These are phyloP conservation scores for Otis tarda DNA, from an alignment of 2,113 vertebrate genomes.

Conservation along the genomic window DNA sequence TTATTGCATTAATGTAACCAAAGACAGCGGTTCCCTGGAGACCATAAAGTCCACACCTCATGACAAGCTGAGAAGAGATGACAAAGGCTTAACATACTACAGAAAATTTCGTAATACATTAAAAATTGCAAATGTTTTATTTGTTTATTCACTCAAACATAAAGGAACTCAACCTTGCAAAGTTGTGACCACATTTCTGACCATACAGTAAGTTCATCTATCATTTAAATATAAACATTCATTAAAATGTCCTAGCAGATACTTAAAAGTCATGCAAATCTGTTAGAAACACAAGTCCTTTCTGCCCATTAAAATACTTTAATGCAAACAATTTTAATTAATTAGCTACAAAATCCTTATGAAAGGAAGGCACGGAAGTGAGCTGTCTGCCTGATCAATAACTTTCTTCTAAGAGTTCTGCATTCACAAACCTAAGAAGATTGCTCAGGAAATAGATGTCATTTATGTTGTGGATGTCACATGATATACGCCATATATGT, in stretches of 20 bases:
- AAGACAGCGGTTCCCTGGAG: not conserved
- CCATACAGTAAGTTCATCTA: not conserved
- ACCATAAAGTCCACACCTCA: not conserved
- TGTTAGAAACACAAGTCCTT: not conserved
- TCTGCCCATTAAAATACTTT: not conserved
- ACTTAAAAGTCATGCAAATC: too few relatives aligned
- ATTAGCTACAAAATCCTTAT: not conserved
- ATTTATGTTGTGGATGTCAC: not conserved
- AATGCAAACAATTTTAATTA: not conserved
- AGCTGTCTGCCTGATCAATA: not conserved
- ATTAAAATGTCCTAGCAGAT: not conserved
- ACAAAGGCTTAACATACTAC: not conserved
- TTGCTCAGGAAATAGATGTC: not conserved
- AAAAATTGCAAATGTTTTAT: not conserved
- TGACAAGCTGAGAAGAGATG: not conserved
- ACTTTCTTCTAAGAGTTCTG: not conserved
- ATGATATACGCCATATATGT: not conserved
- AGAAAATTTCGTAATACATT: not conserved
- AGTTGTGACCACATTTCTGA: not conserved
- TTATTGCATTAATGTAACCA: conserved; percentile 5
- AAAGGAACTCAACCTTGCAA: not conserved
- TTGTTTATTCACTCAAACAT: not conserved
- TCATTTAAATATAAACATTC: not conserved
- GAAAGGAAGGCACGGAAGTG: not conserved
- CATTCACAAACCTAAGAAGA: not conserved